Conservation (phyloP, 2,113 vertebrate species). For the Festucalex cinctus region DNA sequence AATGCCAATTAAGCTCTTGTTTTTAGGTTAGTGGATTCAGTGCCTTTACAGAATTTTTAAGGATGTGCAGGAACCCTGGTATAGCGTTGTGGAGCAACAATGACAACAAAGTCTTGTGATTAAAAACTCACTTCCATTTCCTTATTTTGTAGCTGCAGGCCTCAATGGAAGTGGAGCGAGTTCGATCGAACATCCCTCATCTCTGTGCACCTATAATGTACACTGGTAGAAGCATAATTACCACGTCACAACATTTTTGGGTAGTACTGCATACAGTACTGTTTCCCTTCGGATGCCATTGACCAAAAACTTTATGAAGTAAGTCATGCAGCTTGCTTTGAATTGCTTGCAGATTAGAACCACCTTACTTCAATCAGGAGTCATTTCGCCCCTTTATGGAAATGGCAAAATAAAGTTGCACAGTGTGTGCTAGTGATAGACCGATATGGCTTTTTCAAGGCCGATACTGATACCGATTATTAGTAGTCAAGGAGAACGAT, state of each 20-base stretch:
- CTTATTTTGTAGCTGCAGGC: slow-evolving; percentile 74
- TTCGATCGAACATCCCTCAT: not conserved
- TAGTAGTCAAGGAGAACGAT: too few relatives aligned
- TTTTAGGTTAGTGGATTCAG: too few relatives aligned
- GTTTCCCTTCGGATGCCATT: not conserved
- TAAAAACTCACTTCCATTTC: slow-evolving; percentile 70
- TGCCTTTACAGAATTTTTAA: too few relatives aligned
- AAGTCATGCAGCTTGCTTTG: not conserved
- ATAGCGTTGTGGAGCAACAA: not conserved
- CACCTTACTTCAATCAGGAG: not conserved
- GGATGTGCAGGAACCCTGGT: not conserved
- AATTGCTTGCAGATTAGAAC: not conserved
- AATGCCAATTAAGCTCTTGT: too few relatives aligned
- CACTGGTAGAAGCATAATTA: not conserved
- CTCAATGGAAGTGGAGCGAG: slow-evolving; percentile 18
- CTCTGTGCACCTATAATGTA: not conserved
- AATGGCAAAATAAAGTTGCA: not conserved
- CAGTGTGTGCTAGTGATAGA: not conserved
- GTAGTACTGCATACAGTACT: not conserved
- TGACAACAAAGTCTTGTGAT: not conserved
- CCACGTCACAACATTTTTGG: not conserved
- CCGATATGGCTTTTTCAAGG: too few relatives aligned
- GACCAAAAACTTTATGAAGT: not conserved
- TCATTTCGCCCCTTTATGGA: not conserved
- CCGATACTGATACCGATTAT: too few relatives aligned